Conservation (phyloP, 1,140 invertebrate species). For the Pararge aegeria region DNA sequence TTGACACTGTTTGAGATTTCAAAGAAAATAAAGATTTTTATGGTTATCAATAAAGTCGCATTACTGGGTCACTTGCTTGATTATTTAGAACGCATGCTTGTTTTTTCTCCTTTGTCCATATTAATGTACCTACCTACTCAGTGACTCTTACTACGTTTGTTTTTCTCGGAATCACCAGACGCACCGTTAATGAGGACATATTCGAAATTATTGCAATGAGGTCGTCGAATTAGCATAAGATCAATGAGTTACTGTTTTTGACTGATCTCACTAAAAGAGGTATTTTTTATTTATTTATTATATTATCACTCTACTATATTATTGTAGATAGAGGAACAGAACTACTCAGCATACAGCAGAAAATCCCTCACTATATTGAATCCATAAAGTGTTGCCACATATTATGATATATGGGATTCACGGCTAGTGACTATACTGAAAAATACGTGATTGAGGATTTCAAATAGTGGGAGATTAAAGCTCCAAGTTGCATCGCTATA, state of each 20-base stretch:
- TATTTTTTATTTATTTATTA: too few relatives aligned
- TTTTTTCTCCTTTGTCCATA: constrained; percentile 4
- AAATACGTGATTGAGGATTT: too few relatives aligned
- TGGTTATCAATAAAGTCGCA: neutral
- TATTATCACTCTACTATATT: too few relatives aligned
- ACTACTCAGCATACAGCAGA: too few relatives aligned
- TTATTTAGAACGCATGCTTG: neutral
- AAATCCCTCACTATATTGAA: too few relatives aligned
- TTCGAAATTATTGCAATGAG: constrained; percentile 21
- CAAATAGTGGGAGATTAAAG: too few relatives aligned
- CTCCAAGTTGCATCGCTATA: too few relatives aligned
- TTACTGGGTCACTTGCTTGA: neutral
- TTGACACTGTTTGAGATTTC: neutral
- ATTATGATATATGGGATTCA: too few relatives aligned
- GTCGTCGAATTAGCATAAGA: constrained; percentile 24
- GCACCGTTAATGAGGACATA: constrained; percentile 8
- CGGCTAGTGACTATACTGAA: too few relatives aligned
- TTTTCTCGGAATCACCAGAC: constrained; percentile 1
- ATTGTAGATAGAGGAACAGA: too few relatives aligned
- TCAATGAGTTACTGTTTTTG: constrained; percentile 16
- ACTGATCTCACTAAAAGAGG: constrained; percentile 6
- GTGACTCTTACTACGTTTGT: constrained; percentile 1
- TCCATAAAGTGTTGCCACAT: too few relatives aligned
- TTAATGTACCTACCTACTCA: neutral
- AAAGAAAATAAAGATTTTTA: neutral